phyloP scores from a whole-genome alignment of 2,113 vertebrate species.

The Ia io region DNA sequence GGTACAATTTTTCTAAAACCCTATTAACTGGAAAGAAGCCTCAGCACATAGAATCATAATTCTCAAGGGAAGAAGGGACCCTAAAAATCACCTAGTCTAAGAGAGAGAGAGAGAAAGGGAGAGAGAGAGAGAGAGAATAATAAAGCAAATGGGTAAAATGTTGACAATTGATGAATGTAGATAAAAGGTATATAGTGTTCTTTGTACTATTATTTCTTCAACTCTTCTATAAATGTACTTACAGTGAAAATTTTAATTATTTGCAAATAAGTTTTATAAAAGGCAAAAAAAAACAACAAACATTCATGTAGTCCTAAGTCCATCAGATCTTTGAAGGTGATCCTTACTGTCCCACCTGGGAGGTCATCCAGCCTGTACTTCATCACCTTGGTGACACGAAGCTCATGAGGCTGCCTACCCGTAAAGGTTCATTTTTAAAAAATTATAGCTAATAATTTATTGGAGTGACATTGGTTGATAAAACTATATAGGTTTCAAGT shows the following conservation, averaged over 20 bases:
- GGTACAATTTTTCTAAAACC: background rate
- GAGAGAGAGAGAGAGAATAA: background rate
- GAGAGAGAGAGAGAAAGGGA: background rate
- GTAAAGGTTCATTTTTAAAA: background rate
- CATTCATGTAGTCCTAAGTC: background rate
- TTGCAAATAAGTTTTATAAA: background rate
- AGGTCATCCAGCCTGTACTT: background rate
- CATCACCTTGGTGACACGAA: background rate
- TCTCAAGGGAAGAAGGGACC: background rate
- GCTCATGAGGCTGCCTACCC: background rate
- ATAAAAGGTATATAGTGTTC: background rate
- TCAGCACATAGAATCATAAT: background rate
- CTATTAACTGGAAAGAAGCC: background rate
- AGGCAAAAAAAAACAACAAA: background rate
- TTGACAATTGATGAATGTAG: background rate
- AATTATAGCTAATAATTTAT: background rate
- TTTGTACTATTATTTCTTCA: background rate
- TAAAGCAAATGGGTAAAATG: background rate
- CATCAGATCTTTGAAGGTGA: background rate
- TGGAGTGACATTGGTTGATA: background rate
- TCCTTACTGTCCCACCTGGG: background rate
- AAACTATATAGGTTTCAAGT: background rate
- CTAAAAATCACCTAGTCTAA: background rate
- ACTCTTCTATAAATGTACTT: background rate
- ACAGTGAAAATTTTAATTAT: background rate